phyloP scores from a whole-genome alignment of 2,113 vertebrate species.

The Mionectes macconnelli region DNA sequence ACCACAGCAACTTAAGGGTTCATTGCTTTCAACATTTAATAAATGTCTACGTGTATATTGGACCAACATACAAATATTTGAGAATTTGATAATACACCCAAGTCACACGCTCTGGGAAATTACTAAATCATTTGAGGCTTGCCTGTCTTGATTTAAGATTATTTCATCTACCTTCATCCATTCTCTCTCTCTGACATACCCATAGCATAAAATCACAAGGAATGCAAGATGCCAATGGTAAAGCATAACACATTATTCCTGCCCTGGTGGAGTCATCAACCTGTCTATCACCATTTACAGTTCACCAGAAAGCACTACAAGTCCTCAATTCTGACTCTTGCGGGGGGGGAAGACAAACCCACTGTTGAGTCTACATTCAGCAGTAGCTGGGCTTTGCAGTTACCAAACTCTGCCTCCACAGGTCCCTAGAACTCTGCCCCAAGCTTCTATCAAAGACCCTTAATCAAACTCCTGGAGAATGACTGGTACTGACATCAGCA shows the following conservation, averaged over 20 bases:
- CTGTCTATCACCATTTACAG: neutral
- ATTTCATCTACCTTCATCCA: neutral
- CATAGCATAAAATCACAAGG: neutral
- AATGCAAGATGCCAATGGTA: neutral
- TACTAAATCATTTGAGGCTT: neutral
- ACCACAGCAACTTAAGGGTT: neutral
- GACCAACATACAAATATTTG: neutral
- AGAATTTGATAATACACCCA: neutral
- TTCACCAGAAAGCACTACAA: neutral
- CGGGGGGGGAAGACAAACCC: neutral
- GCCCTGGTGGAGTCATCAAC: neutral
- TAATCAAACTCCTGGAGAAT: rapidly evolving
- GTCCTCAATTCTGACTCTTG: neutral
- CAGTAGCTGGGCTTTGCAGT: neutral
- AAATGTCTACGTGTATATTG: neutral
- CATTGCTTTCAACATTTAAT: neutral
- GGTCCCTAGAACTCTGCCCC: neutral
- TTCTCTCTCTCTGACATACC: neutral
- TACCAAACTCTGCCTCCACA: neutral
- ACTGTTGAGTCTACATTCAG: neutral
- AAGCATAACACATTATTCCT: neutral
- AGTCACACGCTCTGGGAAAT: slow-evolving; percentile 24
- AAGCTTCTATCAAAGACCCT: neutral
- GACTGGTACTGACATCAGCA: neutral
- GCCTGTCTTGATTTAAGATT: slow-evolving; percentile 16